Conservation (phyloP, 2,888 invertebrate species). For the Odontothrips loti region DNA sequence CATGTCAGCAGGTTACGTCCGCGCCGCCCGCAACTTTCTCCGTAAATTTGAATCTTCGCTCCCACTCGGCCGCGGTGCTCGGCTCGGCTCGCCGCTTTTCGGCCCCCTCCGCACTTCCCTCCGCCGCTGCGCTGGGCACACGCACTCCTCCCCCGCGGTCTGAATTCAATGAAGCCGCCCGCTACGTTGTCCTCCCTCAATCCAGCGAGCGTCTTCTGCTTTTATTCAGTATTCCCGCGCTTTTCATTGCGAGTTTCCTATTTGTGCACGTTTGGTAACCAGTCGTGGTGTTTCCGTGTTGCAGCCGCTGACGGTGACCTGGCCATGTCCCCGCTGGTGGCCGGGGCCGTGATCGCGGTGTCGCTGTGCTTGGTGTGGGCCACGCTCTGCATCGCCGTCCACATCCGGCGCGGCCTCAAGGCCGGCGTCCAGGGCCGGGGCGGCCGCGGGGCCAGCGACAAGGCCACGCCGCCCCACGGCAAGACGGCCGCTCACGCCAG, state of each 20-base stretch:
- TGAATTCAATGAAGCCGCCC: no score
- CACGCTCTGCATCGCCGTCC: constrained; percentile 51
- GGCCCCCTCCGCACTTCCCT: no score
- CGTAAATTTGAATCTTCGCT: not conserved
- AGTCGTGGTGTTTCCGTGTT: constrained; percentile 35
- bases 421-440: constrained; percentile 43
- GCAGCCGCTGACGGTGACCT: constrained; percentile 55
- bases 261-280: no score
- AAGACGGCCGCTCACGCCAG: constrained; percentile 38
- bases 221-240: no score
- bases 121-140: not conserved
- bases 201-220: no score
- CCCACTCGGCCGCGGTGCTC: no score
- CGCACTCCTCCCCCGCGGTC: no score
- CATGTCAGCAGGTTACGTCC: not conserved
- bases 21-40: not conserved
- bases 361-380: constrained; percentile 53
- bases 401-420: constrained; percentile 47
- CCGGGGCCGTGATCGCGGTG: constrained; percentile 53
- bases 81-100: no score
- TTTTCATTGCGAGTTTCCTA: no score
- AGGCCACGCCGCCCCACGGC: constrained; percentile 40
- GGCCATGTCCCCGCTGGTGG: constrained; percentile 53
- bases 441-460: constrained; percentile 44
- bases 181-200: no score